phyloP scores from a whole-genome alignment of 1,140 invertebrate species.

The Solenopsis fugax region DNA sequence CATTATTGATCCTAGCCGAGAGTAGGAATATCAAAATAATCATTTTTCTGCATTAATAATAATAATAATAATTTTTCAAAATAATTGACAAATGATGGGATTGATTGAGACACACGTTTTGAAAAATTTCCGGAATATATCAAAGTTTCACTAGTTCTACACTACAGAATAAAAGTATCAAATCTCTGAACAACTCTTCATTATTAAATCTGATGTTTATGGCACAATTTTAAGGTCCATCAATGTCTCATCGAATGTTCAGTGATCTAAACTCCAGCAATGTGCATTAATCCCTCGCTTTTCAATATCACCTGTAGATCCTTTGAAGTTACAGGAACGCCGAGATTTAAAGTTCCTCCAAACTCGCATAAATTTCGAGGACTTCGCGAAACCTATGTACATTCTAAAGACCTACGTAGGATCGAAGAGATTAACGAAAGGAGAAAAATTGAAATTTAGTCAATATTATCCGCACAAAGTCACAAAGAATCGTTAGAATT shows the following conservation, averaged over 20 bases:
- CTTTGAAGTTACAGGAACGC: background rate
- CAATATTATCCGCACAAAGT: background rate
- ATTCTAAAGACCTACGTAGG: background rate
- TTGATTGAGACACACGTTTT: background rate
- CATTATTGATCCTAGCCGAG: background rate
- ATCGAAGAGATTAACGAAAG: background rate
- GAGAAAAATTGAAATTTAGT: background rate
- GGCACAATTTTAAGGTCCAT: background rate
- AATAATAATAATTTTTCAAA: background rate
- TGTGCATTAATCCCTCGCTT: background rate
- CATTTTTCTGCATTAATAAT: background rate
- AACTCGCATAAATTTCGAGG: background rate
- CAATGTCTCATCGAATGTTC: background rate
- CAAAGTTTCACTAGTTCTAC: background rate
- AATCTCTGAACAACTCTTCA: no score
- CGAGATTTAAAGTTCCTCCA: conserved; percentile 5
- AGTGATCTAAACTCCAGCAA: conserved; percentile 20
- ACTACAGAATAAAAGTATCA: background rate
- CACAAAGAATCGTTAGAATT: conserved; percentile 12
- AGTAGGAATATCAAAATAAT: background rate
- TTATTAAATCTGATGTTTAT: no score
- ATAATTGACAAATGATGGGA: background rate
- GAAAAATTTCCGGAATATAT: background rate
- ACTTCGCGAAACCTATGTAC: background rate
- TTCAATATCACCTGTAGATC: background rate